Conservation (phyloP, 1,140 invertebrate genomes). For the Drosophila ficusphila region DNA sequence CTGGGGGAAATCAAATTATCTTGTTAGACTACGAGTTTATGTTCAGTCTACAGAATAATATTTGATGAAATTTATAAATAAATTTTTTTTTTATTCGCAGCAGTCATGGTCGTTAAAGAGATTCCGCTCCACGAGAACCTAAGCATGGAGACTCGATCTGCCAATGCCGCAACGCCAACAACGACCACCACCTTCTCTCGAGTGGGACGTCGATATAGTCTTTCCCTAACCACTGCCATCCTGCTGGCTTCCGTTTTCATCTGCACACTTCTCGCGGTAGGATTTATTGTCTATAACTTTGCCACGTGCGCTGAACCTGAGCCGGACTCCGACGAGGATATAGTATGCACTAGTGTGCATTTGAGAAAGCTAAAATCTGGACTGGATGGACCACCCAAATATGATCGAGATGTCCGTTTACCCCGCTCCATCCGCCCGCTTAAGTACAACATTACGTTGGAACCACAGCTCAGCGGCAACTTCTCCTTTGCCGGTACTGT, state of each 20-base stretch:
- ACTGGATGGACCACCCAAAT: constrained; percentile 50
- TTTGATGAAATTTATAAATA: neutral
- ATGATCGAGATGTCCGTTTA: constrained; percentile 87
- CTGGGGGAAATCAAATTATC: neutral
- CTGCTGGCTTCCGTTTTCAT: constrained; percentile 69
- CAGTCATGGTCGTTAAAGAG: constrained; percentile 67
- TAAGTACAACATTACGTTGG: constrained; percentile 88
- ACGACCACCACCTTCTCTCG: constrained; percentile 59
- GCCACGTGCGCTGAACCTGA: constrained; percentile 86
- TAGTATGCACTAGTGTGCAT: constrained; percentile 84
- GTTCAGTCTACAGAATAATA: neutral
- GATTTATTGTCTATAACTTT: constrained; percentile 89
- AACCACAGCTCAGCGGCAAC: constrained; percentile 90
- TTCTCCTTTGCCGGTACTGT: constrained; percentile 91
- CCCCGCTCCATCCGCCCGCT: constrained; percentile 88
- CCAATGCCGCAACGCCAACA: constrained; percentile 14
- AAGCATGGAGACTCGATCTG: constrained; percentile 60
- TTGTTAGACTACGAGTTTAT: neutral
- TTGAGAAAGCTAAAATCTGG: constrained; percentile 70
- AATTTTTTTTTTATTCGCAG: neutral
- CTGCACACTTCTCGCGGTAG: constrained; percentile 85
- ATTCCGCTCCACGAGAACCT: constrained; percentile 72
- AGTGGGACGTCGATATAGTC: constrained; percentile 40
- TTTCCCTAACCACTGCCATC: constrained; percentile 69
- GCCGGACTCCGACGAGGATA: constrained; percentile 53